Base-by-base conservation (phyloP, 2,113 vertebrate species). In the Uria lomvia region DNA sequence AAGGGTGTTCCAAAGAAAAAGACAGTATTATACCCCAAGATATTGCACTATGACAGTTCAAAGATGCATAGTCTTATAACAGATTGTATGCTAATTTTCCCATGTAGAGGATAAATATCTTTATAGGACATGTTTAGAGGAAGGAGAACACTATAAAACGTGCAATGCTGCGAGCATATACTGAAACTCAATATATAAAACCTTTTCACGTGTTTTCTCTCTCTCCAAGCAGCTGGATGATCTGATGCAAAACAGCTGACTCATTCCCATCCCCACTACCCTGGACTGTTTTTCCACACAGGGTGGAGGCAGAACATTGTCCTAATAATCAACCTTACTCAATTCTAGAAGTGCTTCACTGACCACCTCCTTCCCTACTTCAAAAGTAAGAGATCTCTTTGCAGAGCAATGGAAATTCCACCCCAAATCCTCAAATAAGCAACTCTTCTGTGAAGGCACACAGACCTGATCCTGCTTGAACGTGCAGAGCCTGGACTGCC, bases 401-500 rank as follows among this genome's bases (percentile, higher is more conserved):
- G 29, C 36, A 63, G 65, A 40, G 36, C 5, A 23, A n/a, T 27
- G 24, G 49, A 49, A 83, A 53, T 77, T 58, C 16, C 19, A 40
- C 42, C 26, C 47, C 65, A 65, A 43, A 83, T 58, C n/a, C 38
- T 75, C 76, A 56, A 16, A 19, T 1, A 32, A 56, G 32, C 27
- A 68, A n/a, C 34, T 42, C 12, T 72, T 16, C 36, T 56, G 29
- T 4, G 27, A 68, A 68, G 43, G 15, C 32, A 63, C 43, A 72
- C 38, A 38, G 43, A 14, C 29, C 26, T 60, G 53, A 30, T 49
- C 45, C 59, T 56, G 34, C 43, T 42, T 8, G 29, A 53, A 7
- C 0, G 3, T 0, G 0, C 21, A 50, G 45, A 67, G 34, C 34
- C 30, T 19, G 68, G 13, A 1, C 5, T 87, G 70, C 11, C 45